A percentile compares a stretch with the other conserved stretches of the same genome.
These are phyloP conservation scores for Antechinus flavipes DNA, from an alignment of 2,113 vertebrate species.

Conservation along the genomic window DNA sequence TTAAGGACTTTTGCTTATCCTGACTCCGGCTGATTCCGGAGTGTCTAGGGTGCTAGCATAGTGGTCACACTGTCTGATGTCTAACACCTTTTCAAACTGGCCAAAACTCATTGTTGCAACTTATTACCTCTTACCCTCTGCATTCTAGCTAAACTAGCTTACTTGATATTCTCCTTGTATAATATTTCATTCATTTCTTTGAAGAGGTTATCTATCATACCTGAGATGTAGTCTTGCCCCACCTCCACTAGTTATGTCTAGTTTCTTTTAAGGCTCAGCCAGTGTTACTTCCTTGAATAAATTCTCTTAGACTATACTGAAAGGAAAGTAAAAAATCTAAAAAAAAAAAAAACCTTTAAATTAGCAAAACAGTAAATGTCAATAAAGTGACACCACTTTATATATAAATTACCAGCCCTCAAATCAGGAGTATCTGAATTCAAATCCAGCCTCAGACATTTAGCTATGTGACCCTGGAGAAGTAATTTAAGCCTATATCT, in stretches of 20 bases:
- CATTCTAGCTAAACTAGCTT: neutral
- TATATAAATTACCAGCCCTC: too few relatives aligned
- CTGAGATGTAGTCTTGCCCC: neutral
- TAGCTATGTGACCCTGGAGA: neutral
- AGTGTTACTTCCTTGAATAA: neutral
- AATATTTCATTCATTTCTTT: neutral
- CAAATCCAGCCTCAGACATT: neutral
- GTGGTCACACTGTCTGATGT: neutral
- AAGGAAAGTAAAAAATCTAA: neutral
- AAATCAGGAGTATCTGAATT: neutral
- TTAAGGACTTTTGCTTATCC: too few relatives aligned
- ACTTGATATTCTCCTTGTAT: neutral
- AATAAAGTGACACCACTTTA: neutral
- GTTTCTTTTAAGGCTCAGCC: neutral
- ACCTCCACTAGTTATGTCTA: neutral
- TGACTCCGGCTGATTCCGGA: too few relatives aligned
- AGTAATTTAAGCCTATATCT: neutral
- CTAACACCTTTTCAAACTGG: neutral
- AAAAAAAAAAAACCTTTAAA: neutral
- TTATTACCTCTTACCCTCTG: neutral
- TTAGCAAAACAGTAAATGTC: neutral
- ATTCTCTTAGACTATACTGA: neutral
- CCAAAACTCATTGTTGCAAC: neutral
- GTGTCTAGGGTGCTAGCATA: too few relatives aligned
- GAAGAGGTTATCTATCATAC: neutral